A percentile compares a stretch with the other conserved stretches of the same genome.
These are phyloP conservation scores for Dipus sagitta DNA, from an alignment of 2,797 vertebrate species.

Conservation along the genomic window DNA sequence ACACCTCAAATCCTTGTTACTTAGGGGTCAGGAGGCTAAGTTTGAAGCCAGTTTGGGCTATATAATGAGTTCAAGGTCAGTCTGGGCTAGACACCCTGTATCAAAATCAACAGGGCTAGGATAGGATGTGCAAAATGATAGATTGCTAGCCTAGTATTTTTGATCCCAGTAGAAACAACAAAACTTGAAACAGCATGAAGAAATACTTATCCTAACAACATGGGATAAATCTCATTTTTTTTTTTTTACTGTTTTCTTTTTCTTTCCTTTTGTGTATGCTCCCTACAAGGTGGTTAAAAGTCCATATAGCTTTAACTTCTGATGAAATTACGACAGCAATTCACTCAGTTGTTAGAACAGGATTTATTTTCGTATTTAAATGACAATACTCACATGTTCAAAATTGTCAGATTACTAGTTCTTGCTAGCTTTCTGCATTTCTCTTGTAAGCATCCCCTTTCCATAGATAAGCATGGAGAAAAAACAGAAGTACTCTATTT, in stretches of 20 bases:
- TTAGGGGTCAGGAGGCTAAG: background rate
- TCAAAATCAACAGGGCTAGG: background rate
- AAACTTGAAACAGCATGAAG: background rate
- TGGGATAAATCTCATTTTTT: background rate
- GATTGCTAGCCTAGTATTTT: background rate
- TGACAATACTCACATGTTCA: slow-evolving; percentile 26
- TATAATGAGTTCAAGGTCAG: background rate
- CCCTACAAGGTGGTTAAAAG: background rate
- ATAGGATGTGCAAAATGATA: background rate
- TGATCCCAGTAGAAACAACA: background rate
- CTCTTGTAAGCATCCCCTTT: background rate
- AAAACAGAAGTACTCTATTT: background rate
- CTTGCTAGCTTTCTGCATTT: slow-evolving; percentile 31
- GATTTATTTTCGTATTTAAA: slow-evolving; percentile 72
- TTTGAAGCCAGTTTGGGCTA: background rate
- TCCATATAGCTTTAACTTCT: background rate
- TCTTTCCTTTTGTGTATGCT: background rate
- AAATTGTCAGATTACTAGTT: background rate
- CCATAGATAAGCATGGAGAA: background rate
- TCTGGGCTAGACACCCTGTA: background rate
- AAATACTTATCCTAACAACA: background rate
- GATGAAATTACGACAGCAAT: slow-evolving; percentile 62
- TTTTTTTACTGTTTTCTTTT: background rate
- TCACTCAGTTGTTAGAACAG: slow-evolving; percentile 34
- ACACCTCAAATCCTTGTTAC: background rate